Evolutionary conservation across 2,113 vertebrate genomes (phyloP), one percentile per base, ranked within the genome.

Genomic region (Ceyx melanurus): DNA sequence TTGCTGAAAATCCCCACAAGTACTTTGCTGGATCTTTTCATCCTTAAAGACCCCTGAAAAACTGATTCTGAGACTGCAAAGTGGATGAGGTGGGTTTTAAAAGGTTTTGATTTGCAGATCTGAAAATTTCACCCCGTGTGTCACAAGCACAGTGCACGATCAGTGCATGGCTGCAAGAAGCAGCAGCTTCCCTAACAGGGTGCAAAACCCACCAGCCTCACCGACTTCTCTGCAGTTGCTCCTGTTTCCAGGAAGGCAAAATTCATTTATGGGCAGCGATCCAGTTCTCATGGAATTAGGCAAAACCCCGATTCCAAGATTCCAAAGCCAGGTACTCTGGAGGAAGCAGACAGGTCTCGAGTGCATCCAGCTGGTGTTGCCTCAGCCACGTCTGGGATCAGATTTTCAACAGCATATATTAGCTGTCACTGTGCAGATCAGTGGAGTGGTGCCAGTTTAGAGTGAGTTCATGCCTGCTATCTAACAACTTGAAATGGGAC

Each of bases 381-480:
- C 82, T 93, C 94, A 94, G 89, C 48, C 89, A 15, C 0, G 4
- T 45, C 93, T 61, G 81, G 42, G 81, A 86, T 94, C 84, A 90
- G 89, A 61, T 92, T 56, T 68, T 29, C 48, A 43, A 13, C 28
- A 35, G 68, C 57, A 12, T 11, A 2, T 9, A 64, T 48, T 40
- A 37, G 46, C 86, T 48, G 82, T 76, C 73, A 1, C 82, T 61
- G 7, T 8, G 2, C 2, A 48, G 83, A 92, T 87, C 77, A 35
- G 8, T 75, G 94, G 93, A 84, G 81, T 5, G 87, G 4, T 92
- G 93, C 94, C 94, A 93, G 21, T 3, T 54, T 29, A 9, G 53
- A 4, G 48, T 0, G 61, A 86, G 70, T 8, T 85, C 73, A 71
- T 43, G 85, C 90, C 89, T 94, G 94, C 90, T 92, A 80, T 95